Percentiles rank a stretch among this genome's conserved stretches.
Evolutionary conservation across 2,797 vertebrate species (phyloP).

Genomic region (Myripristis jacobus): DNA sequence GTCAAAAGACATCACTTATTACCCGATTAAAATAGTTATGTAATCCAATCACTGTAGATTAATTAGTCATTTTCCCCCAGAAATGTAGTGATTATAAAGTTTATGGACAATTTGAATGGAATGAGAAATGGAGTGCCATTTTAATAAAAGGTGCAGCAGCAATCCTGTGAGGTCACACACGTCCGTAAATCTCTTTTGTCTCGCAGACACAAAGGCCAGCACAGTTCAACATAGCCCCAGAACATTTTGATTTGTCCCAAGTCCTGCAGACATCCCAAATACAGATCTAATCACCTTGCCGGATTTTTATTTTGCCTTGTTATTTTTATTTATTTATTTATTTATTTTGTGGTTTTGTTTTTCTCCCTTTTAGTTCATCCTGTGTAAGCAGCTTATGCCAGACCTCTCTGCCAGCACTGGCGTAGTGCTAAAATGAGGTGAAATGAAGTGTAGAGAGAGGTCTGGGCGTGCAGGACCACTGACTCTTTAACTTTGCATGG

Average conservation of each 20-base stretch:
- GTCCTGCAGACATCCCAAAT: slow-evolving; percentile 22
- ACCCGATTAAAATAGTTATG: too few relatives aligned
- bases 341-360: slow-evolving; percentile 15
- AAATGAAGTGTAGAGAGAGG: slow-evolving; percentile 63
- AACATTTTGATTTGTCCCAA: slow-evolving; percentile 33
- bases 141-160: slow-evolving; percentile 10
- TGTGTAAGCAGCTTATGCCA: slow-evolving; percentile 60
- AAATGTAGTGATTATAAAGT: not conserved
- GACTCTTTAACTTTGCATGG: slow-evolving; percentile 68
- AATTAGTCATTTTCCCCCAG: not conserved
- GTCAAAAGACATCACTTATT: not conserved
- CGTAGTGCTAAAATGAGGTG: slow-evolving; percentile 59
- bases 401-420: slow-evolving; percentile 38
- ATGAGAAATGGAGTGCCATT: not conserved
- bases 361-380: slow-evolving; percentile 33
- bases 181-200: not conserved
- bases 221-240: slow-evolving; percentile 17
- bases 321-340: slow-evolving; percentile 9
- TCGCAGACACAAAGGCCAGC: slow-evolving; percentile 3
- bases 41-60: too few relatives aligned
- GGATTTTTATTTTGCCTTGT: not conserved
- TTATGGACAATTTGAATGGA: not conserved
- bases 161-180: not conserved
- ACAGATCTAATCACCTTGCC: slow-evolving; percentile 47
- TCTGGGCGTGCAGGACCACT: slow-evolving; percentile 53